Base-by-base conservation (phyloP, 2,113 vertebrate genomes). In the Limnothrissa miodon region DNA sequence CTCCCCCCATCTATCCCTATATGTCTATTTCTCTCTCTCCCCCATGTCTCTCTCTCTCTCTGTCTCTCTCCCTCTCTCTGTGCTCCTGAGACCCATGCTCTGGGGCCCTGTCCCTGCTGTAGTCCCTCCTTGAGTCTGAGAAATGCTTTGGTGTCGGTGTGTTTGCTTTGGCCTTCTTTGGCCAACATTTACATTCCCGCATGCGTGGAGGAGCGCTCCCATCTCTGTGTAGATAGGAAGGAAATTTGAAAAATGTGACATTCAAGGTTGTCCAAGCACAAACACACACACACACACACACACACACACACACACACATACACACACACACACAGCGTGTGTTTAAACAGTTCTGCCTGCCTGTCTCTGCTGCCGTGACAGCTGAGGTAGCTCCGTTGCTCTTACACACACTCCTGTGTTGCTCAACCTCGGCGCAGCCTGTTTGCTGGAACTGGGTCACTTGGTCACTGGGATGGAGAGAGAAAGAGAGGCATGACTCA, bases 361-460 rank as follows among this genome's bases (percentile, higher is more conserved):
- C 66, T 39, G 29, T 74, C 29, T 36, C 33, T 33, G 33, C 29
- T 74, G 3, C 0, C 1, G 15, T 74, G 66, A 17, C 66, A 74
- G 10, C 66, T 74, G 10, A 74, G 66, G 33, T 74, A 17, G 33
- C 5, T 4, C 29, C 1, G 25, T 70, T 10, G 10, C 17, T 29
- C 33, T 13, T 36, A 36, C 29, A 3, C 3, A 39, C 17, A 33
- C 13, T 36, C 33, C 33, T 21, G 53, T 21, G 2, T 1, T 21
- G 53, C 19, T 56, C 53, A 42, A 6, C 19, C 23, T 5, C 51
- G 15, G 4, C 25, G 17, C 66, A 74, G 29, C 25, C 66, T 33
- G 25, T 33, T 13, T n/a, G 36, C 29, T 48, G 42, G 23, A 78
- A 78, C 36, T 53, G n/a, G 70, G 86, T 78, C 81, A 85, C 48